Percentiles rank a stretch among this genome's conserved stretches.
phyloP scores from a whole-genome alignment of 2,113 vertebrate species.

The Anarhynchus alexandrinus region DNA sequence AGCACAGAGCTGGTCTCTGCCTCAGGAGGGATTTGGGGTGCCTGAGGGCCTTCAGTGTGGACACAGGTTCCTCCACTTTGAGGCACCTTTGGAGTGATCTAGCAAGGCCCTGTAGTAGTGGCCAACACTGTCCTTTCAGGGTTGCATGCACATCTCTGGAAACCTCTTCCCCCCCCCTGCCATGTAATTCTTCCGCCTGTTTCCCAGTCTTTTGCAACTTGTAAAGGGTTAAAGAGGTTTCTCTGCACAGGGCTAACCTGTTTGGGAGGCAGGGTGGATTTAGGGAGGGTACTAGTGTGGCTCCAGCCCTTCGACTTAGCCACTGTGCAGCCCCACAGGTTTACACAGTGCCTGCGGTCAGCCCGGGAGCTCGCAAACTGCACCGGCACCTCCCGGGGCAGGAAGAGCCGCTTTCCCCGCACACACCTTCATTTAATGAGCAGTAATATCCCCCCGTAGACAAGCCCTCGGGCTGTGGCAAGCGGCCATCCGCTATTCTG shows the following conservation, averaged over 20 bases:
- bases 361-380: background rate
- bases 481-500: background rate
- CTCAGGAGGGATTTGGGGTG: background rate
- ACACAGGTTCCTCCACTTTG: background rate
- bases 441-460: background rate
- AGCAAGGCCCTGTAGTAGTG: background rate
- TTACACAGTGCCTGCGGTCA: background rate
- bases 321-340: background rate
- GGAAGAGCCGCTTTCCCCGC: background rate
- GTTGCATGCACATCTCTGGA: background rate
- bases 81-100: background rate
- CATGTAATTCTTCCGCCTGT: background rate
- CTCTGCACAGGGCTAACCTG: background rate
- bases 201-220: background rate
- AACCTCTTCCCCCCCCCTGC: background rate
- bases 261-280: background rate
- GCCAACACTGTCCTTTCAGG: background rate
- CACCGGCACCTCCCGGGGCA: background rate
- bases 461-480: background rate
- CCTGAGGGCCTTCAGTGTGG: background rate
- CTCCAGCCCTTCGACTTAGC: background rate
- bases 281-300: background rate
- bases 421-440: slow-evolving; percentile 25
- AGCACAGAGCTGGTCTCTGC: background rate
- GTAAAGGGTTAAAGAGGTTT: background rate